Base-by-base conservation (phyloP, 2,113 vertebrate genomes). In the Galbula dea region DNA sequence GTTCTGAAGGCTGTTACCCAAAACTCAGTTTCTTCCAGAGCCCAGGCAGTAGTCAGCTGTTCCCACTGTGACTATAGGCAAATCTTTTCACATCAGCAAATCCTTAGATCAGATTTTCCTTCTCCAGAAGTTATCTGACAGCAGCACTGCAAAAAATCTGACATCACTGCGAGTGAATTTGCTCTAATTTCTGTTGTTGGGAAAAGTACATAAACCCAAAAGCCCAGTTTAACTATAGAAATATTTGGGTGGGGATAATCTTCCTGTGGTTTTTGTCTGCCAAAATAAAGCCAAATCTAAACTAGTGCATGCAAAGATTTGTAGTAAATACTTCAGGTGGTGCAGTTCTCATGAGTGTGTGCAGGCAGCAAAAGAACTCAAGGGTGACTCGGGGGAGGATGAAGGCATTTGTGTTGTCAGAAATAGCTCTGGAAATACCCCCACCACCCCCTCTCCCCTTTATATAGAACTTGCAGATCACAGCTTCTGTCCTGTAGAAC, bases 51-150 rank as follows among this genome's bases (percentile, higher is more conserved):
- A 93, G 59, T 91, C 63, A 89, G 36, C 37, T 90, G 52, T 81
- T 96, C 73, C 65, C 73, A 78, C 73, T 48, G 90, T 19, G 1
- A 86, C 30, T 49, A 36, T 91, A 65, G 91, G 18, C 48, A 91
- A 94, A 91, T 12, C 30, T 86, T 94, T 91, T 86, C 76, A 83
- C 3, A 9, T 52, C 73, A 91, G 61, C 74, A 76, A 96, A n/a
- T 11, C 48, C 75, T 83, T 83, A 88, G 76, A 91, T 86, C 39
- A 41, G 63, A 81, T 90, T 90, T 75, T 43, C 59, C 22, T 71
- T 71, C 27, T 86, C 55, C 36, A 75, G 41, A 93, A 93, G 23
- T 81, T 78, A 81, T 77, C 54, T 61, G 79, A 88, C 73, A 83
- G 30, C 43, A 65, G 15, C 3, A 0, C 37, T 59, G 26, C 7